These are phyloP conservation scores for Agrotis clavis DNA, from an alignment of 2,888 invertebrate species.

Conservation along the genomic window DNA sequence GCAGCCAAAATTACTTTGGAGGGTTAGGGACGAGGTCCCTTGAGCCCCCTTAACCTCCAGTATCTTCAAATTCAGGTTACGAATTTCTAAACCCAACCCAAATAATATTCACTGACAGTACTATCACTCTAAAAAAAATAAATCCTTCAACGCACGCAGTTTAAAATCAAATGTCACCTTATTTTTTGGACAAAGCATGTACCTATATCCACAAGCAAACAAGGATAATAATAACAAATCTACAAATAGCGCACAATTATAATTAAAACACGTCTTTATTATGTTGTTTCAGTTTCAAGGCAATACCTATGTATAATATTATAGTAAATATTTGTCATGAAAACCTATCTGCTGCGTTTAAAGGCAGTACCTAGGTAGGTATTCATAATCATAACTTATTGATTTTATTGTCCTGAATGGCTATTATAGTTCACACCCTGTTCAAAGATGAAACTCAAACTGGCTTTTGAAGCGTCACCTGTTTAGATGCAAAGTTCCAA, in stretches of 20 bases:
- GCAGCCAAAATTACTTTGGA: no score
- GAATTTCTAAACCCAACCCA: no score
- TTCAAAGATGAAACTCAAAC: slow-evolving; percentile 20
- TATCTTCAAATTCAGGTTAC: no score
- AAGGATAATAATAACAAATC: slow-evolving; percentile 43
- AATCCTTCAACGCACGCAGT: no score
- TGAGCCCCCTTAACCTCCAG: no score
- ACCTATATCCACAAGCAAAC: slow-evolving; percentile 34
- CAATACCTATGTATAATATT: background rate
- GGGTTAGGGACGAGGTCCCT: no score
- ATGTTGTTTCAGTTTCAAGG: slow-evolving; percentile 51
- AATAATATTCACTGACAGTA: no score
- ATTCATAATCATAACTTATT: slow-evolving; percentile 22
- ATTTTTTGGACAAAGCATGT: no score
- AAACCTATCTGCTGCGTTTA: slow-evolving; percentile 31
- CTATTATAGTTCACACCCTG: background rate
- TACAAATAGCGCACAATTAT: slow-evolving; percentile 46
- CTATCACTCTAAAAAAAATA: no score
- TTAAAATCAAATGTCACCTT: no score
- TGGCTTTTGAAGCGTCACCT: slow-evolving; percentile 5
- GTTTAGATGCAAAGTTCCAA: slow-evolving; percentile 3
- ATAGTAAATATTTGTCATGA: slow-evolving; percentile 49
- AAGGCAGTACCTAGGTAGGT: slow-evolving; percentile 17
- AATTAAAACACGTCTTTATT: slow-evolving; percentile 38
- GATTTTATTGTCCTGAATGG: slow-evolving; percentile 29